phyloP scores from a whole-genome alignment of 2,797 vertebrate genomes.

The Pseudochirops cupreus region DNA sequence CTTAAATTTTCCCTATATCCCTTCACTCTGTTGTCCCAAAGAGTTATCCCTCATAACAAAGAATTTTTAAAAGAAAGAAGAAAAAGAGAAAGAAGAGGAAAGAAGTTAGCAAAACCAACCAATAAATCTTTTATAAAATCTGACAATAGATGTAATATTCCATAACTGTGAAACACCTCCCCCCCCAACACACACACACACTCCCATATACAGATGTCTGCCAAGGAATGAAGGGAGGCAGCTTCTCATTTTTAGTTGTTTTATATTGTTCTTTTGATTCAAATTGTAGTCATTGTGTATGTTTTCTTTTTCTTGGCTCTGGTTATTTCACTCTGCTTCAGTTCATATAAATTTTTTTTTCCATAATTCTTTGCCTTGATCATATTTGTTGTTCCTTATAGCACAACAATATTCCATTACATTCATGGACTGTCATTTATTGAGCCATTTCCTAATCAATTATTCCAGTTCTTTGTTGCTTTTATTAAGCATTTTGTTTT shows the following conservation, averaged over 20 bases:
- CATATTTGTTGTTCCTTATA: background rate
- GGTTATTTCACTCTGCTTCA: background rate
- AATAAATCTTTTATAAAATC: background rate
- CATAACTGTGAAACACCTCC: background rate
- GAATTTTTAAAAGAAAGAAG: background rate
- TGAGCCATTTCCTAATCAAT: background rate
- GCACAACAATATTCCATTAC: background rate
- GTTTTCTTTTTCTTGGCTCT: background rate
- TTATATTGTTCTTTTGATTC: background rate
- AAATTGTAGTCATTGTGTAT: background rate
- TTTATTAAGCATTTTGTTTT: background rate
- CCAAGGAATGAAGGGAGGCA: background rate
- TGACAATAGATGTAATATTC: background rate
- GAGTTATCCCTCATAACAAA: background rate
- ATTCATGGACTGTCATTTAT: background rate
- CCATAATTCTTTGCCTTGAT: background rate
- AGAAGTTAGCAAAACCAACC: background rate
- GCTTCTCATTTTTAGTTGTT: background rate
- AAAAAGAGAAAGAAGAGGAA: background rate
- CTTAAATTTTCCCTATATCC: background rate
- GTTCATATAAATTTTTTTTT: background rate
- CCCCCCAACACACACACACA: background rate
- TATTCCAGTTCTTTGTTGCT: background rate
- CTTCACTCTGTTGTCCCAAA: background rate
- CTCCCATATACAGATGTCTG: background rate